Conservation (phyloP, 2,797 vertebrate genomes). For the Manis crassicaudata region DNA sequence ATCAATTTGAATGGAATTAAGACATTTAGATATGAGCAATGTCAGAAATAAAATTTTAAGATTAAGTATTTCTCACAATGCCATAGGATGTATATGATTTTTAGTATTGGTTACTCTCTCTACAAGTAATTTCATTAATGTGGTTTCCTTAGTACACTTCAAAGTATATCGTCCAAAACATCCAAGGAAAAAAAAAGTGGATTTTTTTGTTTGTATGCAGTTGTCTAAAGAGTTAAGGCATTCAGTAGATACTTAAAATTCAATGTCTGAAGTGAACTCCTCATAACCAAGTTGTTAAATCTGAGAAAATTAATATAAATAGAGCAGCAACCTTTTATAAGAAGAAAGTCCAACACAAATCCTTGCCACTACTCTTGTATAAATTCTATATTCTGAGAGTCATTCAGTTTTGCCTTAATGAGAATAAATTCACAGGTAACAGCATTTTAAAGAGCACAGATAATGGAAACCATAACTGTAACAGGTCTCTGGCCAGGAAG, state of each 20-base stretch:
- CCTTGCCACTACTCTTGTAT: neutral
- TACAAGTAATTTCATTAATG: slow-evolving; percentile 25
- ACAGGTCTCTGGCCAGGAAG: neutral
- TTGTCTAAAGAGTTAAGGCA: slow-evolving; percentile 35
- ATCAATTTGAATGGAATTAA: slow-evolving; percentile 27
- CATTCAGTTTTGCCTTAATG: neutral
- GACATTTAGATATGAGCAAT: slow-evolving; percentile 4
- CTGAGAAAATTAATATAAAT: slow-evolving; percentile 41
- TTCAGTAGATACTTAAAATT: slow-evolving; percentile 41
- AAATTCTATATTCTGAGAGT: neutral
- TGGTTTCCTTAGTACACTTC: slow-evolving; percentile 61
- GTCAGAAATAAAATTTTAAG: neutral
- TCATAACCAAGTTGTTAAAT: slow-evolving; percentile 58
- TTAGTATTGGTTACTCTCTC: slow-evolving; percentile 21
- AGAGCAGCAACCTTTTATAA: slow-evolving; percentile 32
- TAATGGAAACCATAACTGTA: neutral
- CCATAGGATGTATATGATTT: neutral
- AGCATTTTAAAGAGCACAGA: neutral
- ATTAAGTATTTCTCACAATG: neutral
- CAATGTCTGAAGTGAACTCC: slow-evolving; percentile 55
- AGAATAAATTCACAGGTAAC: neutral
- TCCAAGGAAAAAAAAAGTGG: neutral
- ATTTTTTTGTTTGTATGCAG: neutral
- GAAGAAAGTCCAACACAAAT: neutral
- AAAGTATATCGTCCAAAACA: slow-evolving; percentile 46